Conservation (phyloP, 2,888 invertebrate species). For the Noctua janthina region DNA sequence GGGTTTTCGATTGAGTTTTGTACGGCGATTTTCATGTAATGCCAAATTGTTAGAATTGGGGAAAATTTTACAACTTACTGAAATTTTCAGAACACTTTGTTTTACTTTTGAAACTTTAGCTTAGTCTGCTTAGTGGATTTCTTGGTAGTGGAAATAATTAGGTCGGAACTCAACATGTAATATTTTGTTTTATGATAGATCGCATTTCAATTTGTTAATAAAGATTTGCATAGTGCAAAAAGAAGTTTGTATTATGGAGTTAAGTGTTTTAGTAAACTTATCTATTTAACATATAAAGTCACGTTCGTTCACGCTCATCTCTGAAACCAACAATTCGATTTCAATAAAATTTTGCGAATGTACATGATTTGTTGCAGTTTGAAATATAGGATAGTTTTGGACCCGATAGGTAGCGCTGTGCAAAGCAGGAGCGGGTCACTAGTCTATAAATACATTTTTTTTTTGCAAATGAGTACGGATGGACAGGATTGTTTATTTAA, state of each 20-base stretch:
- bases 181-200: background rate
- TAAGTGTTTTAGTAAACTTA: background rate
- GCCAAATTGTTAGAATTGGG: background rate
- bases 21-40: background rate
- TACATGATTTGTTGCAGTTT: background rate
- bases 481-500: background rate
- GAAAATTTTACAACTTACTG: background rate
- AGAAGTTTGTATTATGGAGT: background rate
- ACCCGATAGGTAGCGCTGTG: background rate
- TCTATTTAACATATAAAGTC: background rate
- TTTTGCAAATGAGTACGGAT: background rate
- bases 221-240: background rate
- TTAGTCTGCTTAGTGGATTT: background rate
- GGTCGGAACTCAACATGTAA: background rate
- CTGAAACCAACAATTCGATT: background rate
- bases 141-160: background rate
- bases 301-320: background rate
- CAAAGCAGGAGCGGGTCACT: background rate
- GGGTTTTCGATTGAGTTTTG: background rate
- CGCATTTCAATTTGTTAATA: background rate
- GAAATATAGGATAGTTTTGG: background rate
- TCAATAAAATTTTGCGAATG: background rate
- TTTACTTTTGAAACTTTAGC: constrained; percentile 13
- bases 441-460: background rate
- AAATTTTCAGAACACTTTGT: background rate